Percentiles rank a stretch among this genome's conserved stretches.
Evolutionary conservation across 2,888 invertebrate species (phyloP).

Genomic region (Hyles lineata): DNA sequence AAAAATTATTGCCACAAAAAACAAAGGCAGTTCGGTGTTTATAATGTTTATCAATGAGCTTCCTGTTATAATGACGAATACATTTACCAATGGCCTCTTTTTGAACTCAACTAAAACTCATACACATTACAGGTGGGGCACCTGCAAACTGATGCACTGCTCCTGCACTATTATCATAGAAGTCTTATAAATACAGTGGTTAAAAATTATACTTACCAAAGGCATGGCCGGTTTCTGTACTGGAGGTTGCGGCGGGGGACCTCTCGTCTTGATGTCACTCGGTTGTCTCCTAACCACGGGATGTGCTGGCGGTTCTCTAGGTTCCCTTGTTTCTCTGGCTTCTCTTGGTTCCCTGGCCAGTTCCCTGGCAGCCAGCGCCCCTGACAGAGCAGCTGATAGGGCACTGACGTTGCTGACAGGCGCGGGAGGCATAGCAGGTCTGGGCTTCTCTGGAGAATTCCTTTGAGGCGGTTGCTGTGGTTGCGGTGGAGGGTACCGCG

Average conservation of each 20-base stretch:
- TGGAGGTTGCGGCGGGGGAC: slow-evolving; percentile 93
- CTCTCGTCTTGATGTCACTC: slow-evolving; percentile 82
- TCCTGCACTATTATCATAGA: too few species aligned
- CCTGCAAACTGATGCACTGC: too few species aligned
- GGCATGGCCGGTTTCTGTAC: slow-evolving; percentile 88
- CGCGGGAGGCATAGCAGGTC: slow-evolving; percentile 53
- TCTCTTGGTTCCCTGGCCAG: slow-evolving; percentile 32
- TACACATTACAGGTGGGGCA: too few species aligned
- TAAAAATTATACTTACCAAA: slow-evolving; percentile 74
- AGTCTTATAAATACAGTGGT: too few species aligned
- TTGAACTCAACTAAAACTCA: too few species aligned
- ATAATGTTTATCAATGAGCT: too few species aligned
- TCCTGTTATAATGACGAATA: too few species aligned
- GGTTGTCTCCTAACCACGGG: slow-evolving; percentile 70
- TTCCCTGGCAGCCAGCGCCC: slow-evolving; percentile 65
- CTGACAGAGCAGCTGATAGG: slow-evolving; percentile 70
- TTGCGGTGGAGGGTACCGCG: slow-evolving; percentile 66
- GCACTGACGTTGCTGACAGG: slow-evolving; percentile 63
- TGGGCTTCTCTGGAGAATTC: slow-evolving; percentile 67
- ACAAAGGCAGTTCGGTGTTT: too few species aligned
- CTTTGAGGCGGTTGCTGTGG: slow-evolving; percentile 57
- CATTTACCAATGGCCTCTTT: too few species aligned
- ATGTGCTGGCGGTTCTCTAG: slow-evolving; percentile 57
- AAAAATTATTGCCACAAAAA: not conserved
- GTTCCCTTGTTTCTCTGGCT: slow-evolving; percentile 64